These are phyloP conservation scores for Micropoecilia bifurca DNA, from an alignment of 2,797 vertebrate species.

Conservation along the genomic window DNA sequence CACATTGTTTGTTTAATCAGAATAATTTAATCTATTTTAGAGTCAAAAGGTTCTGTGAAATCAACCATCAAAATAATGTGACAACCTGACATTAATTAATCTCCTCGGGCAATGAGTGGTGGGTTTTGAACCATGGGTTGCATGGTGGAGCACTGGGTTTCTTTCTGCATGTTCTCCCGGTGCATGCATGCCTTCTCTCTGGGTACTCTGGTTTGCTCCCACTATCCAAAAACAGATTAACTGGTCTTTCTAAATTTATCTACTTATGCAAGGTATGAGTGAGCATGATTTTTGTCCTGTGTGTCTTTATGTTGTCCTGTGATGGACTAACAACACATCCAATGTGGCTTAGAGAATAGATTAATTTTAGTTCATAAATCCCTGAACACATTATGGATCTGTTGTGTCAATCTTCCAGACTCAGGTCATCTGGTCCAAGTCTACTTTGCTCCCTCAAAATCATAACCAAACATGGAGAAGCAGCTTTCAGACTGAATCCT, in stretches of 20 bases:
- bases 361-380: background rate
- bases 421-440: background rate
- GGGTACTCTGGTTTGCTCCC: background rate
- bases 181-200: background rate
- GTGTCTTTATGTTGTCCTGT: background rate
- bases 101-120: background rate
- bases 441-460: background rate
- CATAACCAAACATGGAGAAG: background rate
- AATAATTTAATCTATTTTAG: slow-evolving; percentile 42
- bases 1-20: slow-evolving; percentile 19
- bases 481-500: too few relatives aligned
- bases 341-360: background rate
- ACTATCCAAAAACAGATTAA: background rate
- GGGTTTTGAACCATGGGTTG: too few relatives aligned
- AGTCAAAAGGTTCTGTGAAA: slow-evolving; percentile 44
- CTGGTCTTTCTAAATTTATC: background rate
- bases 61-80: slow-evolving; percentile 59
- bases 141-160: too few relatives aligned
- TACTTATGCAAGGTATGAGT: background rate
- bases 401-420: background rate
- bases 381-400: background rate
- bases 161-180: background rate
- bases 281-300: background rate
- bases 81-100: slow-evolving; percentile 25
- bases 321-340: background rate